Conservation (phyloP, 2,888 invertebrate genomes). For the Drosophila cracens region DNA sequence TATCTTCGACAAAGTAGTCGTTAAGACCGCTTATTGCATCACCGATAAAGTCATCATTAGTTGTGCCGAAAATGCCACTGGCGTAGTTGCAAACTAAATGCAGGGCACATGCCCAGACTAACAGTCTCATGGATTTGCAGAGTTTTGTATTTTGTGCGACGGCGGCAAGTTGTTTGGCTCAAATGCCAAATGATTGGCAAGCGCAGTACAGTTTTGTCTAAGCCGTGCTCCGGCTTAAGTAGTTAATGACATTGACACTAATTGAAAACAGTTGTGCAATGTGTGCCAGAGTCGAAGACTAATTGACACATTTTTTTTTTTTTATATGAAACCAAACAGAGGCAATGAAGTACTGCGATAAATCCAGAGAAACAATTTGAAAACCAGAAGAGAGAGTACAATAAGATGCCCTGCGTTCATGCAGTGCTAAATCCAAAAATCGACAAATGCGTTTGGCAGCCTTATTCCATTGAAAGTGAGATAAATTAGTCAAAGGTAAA, state of each 20-base stretch:
- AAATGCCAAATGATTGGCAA: slow-evolving; percentile 40
- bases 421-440: background rate
- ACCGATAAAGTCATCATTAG: slow-evolving; percentile 42
- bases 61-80: slow-evolving; percentile 35
- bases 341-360: background rate
- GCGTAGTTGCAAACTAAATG: slow-evolving; percentile 34
- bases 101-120: slow-evolving; percentile 44
- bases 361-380: background rate
- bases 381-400: background rate
- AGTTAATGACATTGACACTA: slow-evolving; percentile 53
- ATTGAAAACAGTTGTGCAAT: slow-evolving; percentile 60
- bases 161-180: slow-evolving; percentile 29
- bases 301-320: slow-evolving; percentile 6
- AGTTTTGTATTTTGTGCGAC: slow-evolving; percentile 15
- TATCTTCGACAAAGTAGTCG: slow-evolving; percentile 38
- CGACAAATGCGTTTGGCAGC: background rate
- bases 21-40: slow-evolving; percentile 41
- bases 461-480: background rate
- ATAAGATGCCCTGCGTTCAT: background rate
- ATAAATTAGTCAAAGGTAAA: background rate
- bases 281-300: slow-evolving; percentile 1
- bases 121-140: slow-evolving; percentile 47
- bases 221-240: slow-evolving; percentile 5
- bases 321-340: background rate
- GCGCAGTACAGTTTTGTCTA: slow-evolving; percentile 54